A percentile compares a stretch with the other conserved stretches of the same genome.
phyloP scores from a whole-genome alignment of 2,797 vertebrate genomes.

The Ctenosaura bakeri region DNA sequence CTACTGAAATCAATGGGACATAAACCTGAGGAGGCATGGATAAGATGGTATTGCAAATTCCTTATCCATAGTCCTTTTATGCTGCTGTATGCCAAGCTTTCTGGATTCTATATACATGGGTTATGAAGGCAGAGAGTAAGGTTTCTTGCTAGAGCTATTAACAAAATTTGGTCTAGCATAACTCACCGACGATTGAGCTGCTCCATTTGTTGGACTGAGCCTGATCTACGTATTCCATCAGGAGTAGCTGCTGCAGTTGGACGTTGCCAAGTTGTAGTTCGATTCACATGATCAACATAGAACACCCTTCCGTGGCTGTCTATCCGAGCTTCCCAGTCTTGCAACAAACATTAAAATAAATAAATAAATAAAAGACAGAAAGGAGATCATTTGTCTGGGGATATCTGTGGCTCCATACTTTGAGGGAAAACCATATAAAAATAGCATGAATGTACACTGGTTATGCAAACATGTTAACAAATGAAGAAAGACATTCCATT shows the following conservation, averaged over 20 bases:
- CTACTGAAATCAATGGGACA: background rate
- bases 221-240: slow-evolving; percentile 88
- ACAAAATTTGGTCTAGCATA: background rate
- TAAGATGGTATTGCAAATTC: background rate
- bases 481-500: background rate
- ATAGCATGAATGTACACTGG: background rate
- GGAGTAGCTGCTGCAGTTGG: slow-evolving; percentile 88
- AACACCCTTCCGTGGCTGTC: slow-evolving; percentile 98
- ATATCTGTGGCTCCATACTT: slow-evolving; percentile 22
- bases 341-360: slow-evolving; percentile 42
- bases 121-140: background rate
- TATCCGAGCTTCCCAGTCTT: slow-evolving; percentile 98
- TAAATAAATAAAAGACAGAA: slow-evolving; percentile 48
- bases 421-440: background rate
- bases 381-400: slow-evolving; percentile 50
- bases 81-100: background rate
- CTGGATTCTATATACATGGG: background rate
- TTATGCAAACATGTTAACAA: slow-evolving; percentile 43
- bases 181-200: slow-evolving; percentile 95
- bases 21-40: too few relatives aligned
- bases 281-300: slow-evolving; percentile 96
- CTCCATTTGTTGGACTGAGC: slow-evolving; percentile 97
- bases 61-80: background rate
- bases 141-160: background rate
- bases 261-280: slow-evolving; percentile 96